phyloP scores from a whole-genome alignment of 1,140 invertebrate species.

The Paraescarpia echinospica region DNA sequence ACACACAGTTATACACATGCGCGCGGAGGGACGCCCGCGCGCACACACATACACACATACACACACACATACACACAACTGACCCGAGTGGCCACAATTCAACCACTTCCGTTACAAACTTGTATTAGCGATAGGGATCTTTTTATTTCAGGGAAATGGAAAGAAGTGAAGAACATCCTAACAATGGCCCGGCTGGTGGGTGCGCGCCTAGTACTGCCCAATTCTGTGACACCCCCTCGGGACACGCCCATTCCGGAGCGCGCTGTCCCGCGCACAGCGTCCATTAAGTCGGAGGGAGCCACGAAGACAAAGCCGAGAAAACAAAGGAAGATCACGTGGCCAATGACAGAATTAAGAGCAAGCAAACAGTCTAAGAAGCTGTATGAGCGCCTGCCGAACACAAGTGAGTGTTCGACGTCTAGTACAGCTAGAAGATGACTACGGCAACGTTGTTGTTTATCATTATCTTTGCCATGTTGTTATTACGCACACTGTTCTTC shows the following conservation, averaged over 20 bases:
- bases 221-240: not conserved
- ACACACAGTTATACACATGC: not conserved
- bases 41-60: not conserved
- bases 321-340: not conserved
- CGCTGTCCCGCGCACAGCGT: not conserved
- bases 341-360: not conserved
- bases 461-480: no score
- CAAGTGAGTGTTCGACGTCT: not conserved
- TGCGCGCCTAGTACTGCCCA: no score
- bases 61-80: not conserved
- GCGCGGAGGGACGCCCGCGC: not conserved
- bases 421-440: no score
- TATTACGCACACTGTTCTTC: no score
- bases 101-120: not conserved
- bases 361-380: not conserved
- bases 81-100: no score
- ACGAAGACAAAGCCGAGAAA: not conserved
- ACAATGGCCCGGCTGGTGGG: not conserved
- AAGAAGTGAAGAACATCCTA: not conserved
- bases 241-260: not conserved
- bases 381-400: not conserved
- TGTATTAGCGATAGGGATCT: not conserved
- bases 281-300: not conserved
- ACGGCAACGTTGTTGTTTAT: no score
- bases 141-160: not conserved